A percentile compares a stretch with the other conserved stretches of the same genome.
phyloP scores from a whole-genome alignment of 2,113 vertebrate species.

The Paramormyrops kingsleyae region DNA sequence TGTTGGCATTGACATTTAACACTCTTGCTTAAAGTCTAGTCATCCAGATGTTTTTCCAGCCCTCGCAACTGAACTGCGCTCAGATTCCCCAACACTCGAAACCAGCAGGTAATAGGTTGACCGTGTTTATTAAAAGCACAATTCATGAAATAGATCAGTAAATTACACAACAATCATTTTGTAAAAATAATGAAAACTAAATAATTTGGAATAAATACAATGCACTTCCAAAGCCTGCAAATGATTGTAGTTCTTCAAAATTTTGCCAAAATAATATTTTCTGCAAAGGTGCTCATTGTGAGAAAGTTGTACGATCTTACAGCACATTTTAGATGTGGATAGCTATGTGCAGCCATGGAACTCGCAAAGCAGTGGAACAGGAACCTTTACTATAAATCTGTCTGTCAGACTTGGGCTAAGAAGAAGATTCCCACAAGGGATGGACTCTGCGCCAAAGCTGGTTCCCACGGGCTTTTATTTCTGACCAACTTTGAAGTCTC shows the following conservation, averaged over 20 bases:
- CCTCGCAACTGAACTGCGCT: neutral
- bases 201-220: neutral
- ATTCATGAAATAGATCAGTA: neutral
- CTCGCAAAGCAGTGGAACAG: neutral
- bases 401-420: neutral
- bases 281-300: neutral
- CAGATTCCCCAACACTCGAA: neutral
- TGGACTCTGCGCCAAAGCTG: neutral
- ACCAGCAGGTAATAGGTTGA: neutral
- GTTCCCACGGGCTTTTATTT: neutral
- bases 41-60: neutral
- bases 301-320: neutral
- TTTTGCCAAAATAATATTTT: neutral
- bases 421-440: neutral
- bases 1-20: neutral
- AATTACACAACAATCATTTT: neutral
- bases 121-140: neutral
- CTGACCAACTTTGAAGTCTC: neutral
- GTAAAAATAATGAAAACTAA: neutral
- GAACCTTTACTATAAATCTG: neutral
- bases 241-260: neutral
- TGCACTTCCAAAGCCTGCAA: neutral
- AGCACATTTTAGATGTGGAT: neutral
- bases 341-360: neutral
- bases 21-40: neutral